Evolutionary conservation across 2,888 invertebrate species (phyloP).

Genomic region (Ernsta delagoae): DNA sequence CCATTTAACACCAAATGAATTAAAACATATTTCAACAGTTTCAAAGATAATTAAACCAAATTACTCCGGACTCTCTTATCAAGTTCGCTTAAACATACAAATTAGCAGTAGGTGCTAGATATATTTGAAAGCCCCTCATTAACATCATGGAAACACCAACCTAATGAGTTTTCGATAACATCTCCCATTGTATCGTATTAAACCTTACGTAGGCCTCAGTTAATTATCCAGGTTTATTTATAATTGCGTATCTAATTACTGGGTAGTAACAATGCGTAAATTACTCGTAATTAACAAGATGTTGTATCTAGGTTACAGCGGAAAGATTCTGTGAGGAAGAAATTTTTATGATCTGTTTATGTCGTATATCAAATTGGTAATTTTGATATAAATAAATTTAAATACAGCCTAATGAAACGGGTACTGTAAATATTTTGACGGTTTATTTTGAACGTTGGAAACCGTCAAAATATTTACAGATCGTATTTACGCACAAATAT

Average conservation of each 20-base stretch:
- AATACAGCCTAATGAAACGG: too few relatives aligned
- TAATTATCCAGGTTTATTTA: constrained; percentile 27
- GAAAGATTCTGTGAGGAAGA: not conserved
- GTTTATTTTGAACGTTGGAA: too few relatives aligned
- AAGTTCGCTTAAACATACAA: too few relatives aligned
- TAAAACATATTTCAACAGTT: too few relatives aligned
- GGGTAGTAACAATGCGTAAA: constrained; percentile 4
- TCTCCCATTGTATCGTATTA: constrained; percentile 30
- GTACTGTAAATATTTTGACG: too few relatives aligned
- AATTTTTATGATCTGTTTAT: not conserved
- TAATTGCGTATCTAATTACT: constrained; percentile 29
- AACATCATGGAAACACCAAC: not conserved
- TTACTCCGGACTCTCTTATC: too few relatives aligned
- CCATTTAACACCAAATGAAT: too few relatives aligned
- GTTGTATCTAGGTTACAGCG: not conserved
- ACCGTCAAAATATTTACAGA: too few relatives aligned
- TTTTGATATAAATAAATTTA: too few relatives aligned
- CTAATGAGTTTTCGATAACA: constrained; percentile 28
- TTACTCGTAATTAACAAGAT: constrained; percentile 7
- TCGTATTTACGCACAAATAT: too few relatives aligned
- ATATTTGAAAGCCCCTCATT: constrained; percentile 11
- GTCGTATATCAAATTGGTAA: too few relatives aligned
- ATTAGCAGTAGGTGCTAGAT: not conserved
- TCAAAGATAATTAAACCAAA: too few relatives aligned
- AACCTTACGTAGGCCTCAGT: constrained; percentile 15